Percentiles rank a stretch among this genome's conserved stretches.
phyloP scores from a whole-genome alignment of 2,888 invertebrate genomes.

The Apotomis turbidana region DNA sequence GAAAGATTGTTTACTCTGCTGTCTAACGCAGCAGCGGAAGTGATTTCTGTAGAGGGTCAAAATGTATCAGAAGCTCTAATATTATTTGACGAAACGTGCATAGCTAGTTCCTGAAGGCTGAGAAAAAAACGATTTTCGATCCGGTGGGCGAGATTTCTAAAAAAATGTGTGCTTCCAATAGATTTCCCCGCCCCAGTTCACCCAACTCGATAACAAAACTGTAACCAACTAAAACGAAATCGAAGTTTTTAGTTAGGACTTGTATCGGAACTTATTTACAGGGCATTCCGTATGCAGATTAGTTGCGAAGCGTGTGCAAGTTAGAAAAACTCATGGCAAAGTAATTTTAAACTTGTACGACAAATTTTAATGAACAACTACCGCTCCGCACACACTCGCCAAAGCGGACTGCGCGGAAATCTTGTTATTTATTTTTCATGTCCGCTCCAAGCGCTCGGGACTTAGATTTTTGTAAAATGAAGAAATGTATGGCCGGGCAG shows the following conservation, averaged over 20 bases:
- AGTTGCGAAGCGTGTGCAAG: constrained; percentile 48
- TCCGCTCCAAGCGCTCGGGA: neutral
- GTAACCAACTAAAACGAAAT: constrained; percentile 22
- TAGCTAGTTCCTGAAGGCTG: no score
- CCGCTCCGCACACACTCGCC: neutral
- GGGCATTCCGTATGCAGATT: constrained; percentile 73
- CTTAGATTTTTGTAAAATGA: neutral
- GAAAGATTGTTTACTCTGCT: no score
- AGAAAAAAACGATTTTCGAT: no score
- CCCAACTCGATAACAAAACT: neutral
- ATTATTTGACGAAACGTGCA: no score
- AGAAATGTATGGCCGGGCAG: neutral
- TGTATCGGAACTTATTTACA: constrained; percentile 59
- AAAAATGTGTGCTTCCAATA: no score
- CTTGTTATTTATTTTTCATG: neutral
- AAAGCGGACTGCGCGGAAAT: neutral
- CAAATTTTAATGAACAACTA: constrained; percentile 61
- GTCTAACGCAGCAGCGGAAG: no score
- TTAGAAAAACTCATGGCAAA: constrained; percentile 32
- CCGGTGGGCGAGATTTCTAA: no score
- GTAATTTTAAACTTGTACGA: constrained; percentile 58
- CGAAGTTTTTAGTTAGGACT: constrained; percentile 22
- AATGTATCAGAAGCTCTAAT: no score
- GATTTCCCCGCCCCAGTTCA: no score
- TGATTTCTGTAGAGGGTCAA: no score